Evolutionary conservation across 1,140 invertebrate species (phyloP), one percentile per base, ranked within the genome.

Genomic region (Hormaphis cornu): DNA sequence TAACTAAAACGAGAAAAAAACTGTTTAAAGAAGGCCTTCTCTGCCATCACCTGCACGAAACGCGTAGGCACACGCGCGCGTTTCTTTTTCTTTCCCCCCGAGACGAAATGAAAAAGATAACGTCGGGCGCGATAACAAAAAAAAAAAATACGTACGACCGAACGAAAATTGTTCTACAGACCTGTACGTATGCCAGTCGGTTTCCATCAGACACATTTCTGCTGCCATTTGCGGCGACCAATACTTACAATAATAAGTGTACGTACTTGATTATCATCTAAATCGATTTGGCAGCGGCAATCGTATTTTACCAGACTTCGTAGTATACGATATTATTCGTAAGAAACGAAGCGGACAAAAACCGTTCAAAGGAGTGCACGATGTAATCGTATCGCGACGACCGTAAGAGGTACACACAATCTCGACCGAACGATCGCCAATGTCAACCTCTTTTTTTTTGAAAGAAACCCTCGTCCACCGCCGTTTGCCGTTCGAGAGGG

Each of bases 221-320:
- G 20, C 22, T 37, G 12, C 37, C 6, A 35, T 56, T 22, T 16
- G n/a, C 0, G 14, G 9, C n/a, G 22, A 37, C 40, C 35, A 18
- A 12, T 2, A 24, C n/a, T n/a, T n/a, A 40, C 54, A 40, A 35
- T 30, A 30, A 54, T 14, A 9, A n/a, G n/a, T n/a, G n/a, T n/a
- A n/a, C n/a, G n/a, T n/a, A n/a, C n/a, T n/a, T n/a, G 54, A 58
- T 58, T 37, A 16, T 24, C 33, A 58, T 58, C 54, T 24, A 24
- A n/a, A 26, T 24, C 16, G 14, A 9, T 40, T 24, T 37, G n/a
- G 33, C 37, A 20, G 16, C 12, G 35, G 37, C n/a, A n/a, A n/a
- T n/a, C n/a, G n/a, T n/a, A 22, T 14, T 3, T 56, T 56, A 30
- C 33, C 53, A 56, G 53, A 14, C 20, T 22, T 3, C 30, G 18